Percentiles rank a stretch among this genome's conserved stretches.
phyloP scores from a whole-genome alignment of 2,797 vertebrate species.

The Salarias fasciatus region DNA sequence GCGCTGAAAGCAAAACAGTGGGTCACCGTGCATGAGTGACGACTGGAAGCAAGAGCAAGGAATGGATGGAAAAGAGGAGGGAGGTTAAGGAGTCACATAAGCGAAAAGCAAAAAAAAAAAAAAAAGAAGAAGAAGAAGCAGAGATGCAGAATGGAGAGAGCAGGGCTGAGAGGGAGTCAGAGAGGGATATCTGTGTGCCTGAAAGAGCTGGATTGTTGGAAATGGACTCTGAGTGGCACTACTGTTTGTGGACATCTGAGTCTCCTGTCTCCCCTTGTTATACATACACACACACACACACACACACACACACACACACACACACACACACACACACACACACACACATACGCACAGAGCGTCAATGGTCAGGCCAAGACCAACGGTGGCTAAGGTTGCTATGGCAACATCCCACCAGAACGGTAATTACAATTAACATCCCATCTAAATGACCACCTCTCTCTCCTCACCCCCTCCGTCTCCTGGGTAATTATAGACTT shows the following conservation, averaged over 20 bases:
- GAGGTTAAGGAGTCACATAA: conserved; percentile 21
- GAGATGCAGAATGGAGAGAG: neutral
- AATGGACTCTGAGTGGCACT: conserved; percentile 14
- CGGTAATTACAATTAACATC: conserved; percentile 80
- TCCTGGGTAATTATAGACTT: conserved; percentile 75
- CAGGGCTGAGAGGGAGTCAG: neutral
- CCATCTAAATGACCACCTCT: conserved; percentile 77
- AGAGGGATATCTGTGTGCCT: conserved; percentile 14
- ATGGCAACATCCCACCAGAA: conserved; percentile 75
- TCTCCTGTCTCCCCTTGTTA: conserved; percentile 20
- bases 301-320: neutral
- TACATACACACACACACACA: too few relatives aligned
- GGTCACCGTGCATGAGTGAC: conserved; percentile 30
- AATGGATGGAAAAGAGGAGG: conserved; percentile 7
- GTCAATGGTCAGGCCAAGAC: conserved; percentile 55
- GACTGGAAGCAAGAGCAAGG: neutral
- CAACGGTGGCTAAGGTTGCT: conserved; percentile 66
- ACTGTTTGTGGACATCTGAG: conserved; percentile 22
- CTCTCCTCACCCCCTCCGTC: conserved; percentile 49
- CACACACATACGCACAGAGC: conserved; percentile 6
- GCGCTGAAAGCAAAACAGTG: conserved; percentile 46
- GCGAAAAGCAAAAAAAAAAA: neutral
- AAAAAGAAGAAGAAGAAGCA: conserved; percentile 1
- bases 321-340: neutral
- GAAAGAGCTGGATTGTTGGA: conserved; percentile 15